Evolutionary conservation across 2,888 invertebrate genomes (phyloP).

Genomic region (Cephus pygmeus): DNA sequence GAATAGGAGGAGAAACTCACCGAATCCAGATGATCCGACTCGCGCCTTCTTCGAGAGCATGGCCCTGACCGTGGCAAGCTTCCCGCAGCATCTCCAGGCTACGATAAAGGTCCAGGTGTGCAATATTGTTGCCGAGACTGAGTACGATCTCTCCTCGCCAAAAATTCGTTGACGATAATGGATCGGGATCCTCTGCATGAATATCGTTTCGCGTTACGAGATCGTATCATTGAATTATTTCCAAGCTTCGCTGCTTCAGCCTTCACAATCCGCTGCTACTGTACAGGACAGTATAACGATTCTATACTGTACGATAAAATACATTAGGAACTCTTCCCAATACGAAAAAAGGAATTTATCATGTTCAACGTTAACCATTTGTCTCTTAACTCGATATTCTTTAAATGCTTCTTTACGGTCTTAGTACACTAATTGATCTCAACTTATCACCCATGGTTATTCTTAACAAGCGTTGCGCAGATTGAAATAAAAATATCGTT

Average conservation of each 20-base stretch:
- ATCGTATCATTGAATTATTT: background rate
- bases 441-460: too few species aligned
- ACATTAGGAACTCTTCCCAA: background rate
- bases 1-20: constrained; percentile 27
- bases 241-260: background rate
- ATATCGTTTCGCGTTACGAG: background rate
- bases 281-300: background rate
- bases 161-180: constrained; percentile 18
- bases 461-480: too few species aligned
- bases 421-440: background rate
- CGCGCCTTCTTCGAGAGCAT: constrained; percentile 50
- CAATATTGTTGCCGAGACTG: constrained; percentile 41
- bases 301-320: background rate
- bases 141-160: constrained; percentile 38
- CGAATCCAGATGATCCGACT: constrained; percentile 38
- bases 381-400: background rate
- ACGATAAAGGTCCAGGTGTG: constrained; percentile 43
- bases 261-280: background rate
- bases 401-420: background rate
- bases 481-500: background rate
- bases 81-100: constrained; percentile 47
- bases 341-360: background rate
- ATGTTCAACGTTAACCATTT: background rate
- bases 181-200: background rate
- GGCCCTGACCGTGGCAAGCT: constrained; percentile 47